phyloP scores from a whole-genome alignment of 2,888 invertebrate species.

The Thereva unica region DNA sequence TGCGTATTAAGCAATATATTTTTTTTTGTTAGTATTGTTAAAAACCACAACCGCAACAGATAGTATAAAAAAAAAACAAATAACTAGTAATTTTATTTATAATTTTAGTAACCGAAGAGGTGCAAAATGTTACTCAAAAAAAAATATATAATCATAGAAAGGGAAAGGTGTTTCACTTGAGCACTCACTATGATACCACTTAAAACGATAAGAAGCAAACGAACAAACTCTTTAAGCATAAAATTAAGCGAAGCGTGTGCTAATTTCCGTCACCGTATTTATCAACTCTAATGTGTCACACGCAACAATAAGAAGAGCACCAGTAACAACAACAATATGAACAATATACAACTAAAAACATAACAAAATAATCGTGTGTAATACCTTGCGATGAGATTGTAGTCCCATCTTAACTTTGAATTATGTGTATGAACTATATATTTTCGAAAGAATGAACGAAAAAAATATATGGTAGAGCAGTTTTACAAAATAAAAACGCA shows the following conservation, averaged over 20 bases:
- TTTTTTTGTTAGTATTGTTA: not conserved
- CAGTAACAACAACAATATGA: not conserved
- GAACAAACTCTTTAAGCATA: not conserved
- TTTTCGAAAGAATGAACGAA: too few species aligned
- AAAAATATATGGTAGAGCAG: not conserved
- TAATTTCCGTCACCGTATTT: not conserved
- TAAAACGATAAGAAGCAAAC: not conserved
- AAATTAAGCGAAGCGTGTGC: conserved; percentile 21
- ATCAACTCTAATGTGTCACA: conserved; percentile 8
- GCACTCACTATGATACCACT: not conserved
- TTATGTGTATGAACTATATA: too few species aligned
- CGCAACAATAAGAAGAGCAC: not conserved
- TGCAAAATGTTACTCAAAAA: too few species aligned
- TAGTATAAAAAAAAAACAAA: too few species aligned
- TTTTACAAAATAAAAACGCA: conserved; percentile 10
- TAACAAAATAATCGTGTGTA: conserved; percentile 14
- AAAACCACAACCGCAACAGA: too few species aligned
- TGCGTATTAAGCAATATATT: not conserved
- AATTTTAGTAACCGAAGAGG: too few species aligned
- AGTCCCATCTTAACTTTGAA: conserved; percentile 11
- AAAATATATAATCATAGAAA: not conserved
- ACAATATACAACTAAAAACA: not conserved
- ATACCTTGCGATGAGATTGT: conserved; percentile 36
- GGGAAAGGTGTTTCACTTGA: conserved; percentile 2
- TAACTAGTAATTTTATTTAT: too few species aligned